phyloP scores from a whole-genome alignment of 53 echinoderm and acorn worm genomes.

The Henricia sp. region DNA sequence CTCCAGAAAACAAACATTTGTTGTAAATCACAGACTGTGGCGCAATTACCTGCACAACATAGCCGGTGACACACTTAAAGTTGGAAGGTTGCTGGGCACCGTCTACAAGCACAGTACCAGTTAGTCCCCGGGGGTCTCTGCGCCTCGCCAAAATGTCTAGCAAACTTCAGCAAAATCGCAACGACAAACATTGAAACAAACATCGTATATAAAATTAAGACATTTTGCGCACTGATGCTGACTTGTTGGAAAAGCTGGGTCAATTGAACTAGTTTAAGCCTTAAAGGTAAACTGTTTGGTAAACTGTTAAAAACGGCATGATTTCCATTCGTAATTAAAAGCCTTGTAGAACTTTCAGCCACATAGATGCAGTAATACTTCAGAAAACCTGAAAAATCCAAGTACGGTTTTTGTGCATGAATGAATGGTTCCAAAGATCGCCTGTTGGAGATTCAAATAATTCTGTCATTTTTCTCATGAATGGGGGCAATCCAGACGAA shows the following conservation, averaged over 20 bases:
- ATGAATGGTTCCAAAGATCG: too few relatives aligned
- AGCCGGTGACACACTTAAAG: slow-evolving; percentile 84
- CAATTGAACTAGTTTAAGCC: slow-evolving; percentile 20
- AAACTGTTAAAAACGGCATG: too few relatives aligned
- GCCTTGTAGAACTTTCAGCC: too few relatives aligned
- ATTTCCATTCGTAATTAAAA: too few relatives aligned
- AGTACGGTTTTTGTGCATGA: too few relatives aligned
- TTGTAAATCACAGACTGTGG: neutral
- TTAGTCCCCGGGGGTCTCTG: slow-evolving; percentile 74
- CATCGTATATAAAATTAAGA: neutral
- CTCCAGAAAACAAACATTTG: neutral
- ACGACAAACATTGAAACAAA: neutral
- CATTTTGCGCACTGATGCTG: neutral
- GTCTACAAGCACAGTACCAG: slow-evolving; percentile 83
- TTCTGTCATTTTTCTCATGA: too few relatives aligned
- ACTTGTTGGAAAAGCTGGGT: neutral
- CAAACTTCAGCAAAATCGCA: slow-evolving; percentile 52
- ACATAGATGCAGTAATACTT: too few relatives aligned
- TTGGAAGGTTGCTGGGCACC: slow-evolving; percentile 75
- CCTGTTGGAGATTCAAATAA: too few relatives aligned
- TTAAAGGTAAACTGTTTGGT: too few relatives aligned
- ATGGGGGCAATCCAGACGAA: too few relatives aligned
- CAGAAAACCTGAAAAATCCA: too few relatives aligned
- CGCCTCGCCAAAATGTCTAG: slow-evolving; percentile 84
- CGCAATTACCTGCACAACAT: slow-evolving; percentile 86